Conservation (phyloP, 1,140 invertebrate genomes). For the Gryon sp. region DNA sequence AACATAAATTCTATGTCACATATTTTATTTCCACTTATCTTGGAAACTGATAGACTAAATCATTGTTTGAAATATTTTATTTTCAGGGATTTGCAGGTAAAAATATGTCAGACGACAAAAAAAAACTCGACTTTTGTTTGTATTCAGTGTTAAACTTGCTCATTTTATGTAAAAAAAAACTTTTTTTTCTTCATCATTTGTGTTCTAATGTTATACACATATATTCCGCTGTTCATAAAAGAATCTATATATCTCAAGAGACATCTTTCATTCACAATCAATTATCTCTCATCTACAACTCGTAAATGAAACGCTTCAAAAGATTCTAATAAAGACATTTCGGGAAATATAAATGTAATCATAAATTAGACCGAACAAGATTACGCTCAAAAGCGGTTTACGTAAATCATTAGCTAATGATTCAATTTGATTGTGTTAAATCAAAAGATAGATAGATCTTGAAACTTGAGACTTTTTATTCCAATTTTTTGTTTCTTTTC, state of each 20-base stretch:
- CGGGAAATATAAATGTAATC: conserved; percentile 46
- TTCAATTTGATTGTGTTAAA: conserved; percentile 10
- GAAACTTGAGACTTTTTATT: no score
- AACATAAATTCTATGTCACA: conserved; percentile 21
- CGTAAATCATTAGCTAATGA: conserved; percentile 42
- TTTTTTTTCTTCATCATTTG: conserved; percentile 23
- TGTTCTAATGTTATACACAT: conserved; percentile 1
- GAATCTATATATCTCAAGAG: conserved; percentile 21
- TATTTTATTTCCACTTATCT: not conserved
- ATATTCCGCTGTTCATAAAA: conserved; percentile 21
- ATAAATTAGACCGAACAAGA: conserved; percentile 39
- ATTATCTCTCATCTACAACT: conserved; percentile 57
- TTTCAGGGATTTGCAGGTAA: not conserved
- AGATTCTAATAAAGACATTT: conserved; percentile 48
- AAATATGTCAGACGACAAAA: not conserved
- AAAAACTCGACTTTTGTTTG: conserved; percentile 18
- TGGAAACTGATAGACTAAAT: conserved; percentile 1
- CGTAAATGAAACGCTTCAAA: conserved; percentile 49
- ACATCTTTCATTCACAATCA: conserved; percentile 56
- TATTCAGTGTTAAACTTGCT: conserved; percentile 10
- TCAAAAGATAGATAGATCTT: not conserved
- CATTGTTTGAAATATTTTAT: conserved; percentile 26
- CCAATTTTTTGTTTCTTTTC: conserved; percentile 13
- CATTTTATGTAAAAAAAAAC: conserved; percentile 21
- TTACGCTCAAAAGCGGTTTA: conserved; percentile 11